These are phyloP conservation scores for Villa cingulata DNA, from an alignment of 2,888 invertebrate genomes.

Conservation along the genomic window DNA sequence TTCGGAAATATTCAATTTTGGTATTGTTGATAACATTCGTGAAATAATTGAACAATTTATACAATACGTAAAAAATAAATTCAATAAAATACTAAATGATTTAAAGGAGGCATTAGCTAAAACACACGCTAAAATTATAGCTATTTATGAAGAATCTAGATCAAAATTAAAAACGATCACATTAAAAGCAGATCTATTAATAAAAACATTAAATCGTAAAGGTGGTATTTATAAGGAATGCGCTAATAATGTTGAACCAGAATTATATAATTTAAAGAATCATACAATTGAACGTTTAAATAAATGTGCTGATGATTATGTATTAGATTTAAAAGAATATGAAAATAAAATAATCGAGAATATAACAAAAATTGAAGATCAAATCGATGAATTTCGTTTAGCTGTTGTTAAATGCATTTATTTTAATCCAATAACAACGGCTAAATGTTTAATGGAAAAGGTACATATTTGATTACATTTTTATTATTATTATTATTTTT, in stretches of 20 bases:
- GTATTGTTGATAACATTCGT: neutral
- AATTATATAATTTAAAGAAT: neutral
- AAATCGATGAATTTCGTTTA: neutral
- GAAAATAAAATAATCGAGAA: neutral
- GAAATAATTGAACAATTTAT: neutral
- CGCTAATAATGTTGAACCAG: slow-evolving; percentile 2
- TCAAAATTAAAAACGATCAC: neutral
- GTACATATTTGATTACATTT: neutral
- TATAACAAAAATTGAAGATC: neutral
- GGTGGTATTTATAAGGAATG: slow-evolving; percentile 2
- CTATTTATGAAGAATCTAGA: neutral
- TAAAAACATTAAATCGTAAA: neutral
- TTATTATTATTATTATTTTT: no score
- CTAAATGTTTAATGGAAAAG: slow-evolving; percentile 4
- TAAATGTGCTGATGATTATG: slow-evolving; percentile 1
- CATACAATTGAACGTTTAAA: neutral
- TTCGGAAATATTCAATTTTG: neutral
- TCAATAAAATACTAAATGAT: neutral
- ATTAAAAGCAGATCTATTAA: neutral
- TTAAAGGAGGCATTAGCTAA: neutral
- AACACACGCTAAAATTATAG: neutral
- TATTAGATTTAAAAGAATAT: neutral
- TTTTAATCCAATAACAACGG: slow-evolving; percentile 3
- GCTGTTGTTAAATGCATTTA: slow-evolving; percentile 1
- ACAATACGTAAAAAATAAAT: neutral